phyloP scores from a whole-genome alignment of 37 sponge, comb jelly and placozoan genomes.

The Theonella swinhoei region DNA sequence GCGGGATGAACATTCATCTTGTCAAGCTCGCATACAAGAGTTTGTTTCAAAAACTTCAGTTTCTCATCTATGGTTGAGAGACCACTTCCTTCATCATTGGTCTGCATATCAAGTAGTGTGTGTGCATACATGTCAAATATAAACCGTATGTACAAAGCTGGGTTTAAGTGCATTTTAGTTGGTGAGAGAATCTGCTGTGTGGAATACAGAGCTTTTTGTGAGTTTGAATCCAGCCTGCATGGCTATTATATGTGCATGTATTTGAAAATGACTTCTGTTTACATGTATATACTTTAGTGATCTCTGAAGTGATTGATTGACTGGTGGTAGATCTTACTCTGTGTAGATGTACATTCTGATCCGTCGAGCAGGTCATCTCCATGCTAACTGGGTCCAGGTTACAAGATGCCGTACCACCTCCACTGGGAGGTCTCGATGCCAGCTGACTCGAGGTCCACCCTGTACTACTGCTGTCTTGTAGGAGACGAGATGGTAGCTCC shows the following conservation, averaged over 20 bases:
- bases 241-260: background rate
- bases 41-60: background rate
- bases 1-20: too few species aligned
- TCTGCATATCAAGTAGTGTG: too few species aligned
- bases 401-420: background rate
- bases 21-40: background rate
- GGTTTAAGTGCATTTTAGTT: too few species aligned
- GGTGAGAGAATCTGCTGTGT: too few species aligned
- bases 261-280: background rate
- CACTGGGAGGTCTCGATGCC: background rate
- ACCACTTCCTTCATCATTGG: too few species aligned
- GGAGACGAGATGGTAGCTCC: slow-evolving; percentile 3
- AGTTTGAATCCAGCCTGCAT: too few species aligned
- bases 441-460: background rate
- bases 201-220: too few species aligned
- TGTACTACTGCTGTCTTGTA: background rate
- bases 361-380: slow-evolving; percentile 13
- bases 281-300: too few species aligned
- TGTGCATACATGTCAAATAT: too few species aligned
- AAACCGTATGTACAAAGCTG: too few species aligned
- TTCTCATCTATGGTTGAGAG: background rate
- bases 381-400: slow-evolving; percentile 15
- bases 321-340: background rate
- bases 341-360: background rate
- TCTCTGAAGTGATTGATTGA: too few species aligned